Evolutionary conservation across 1,140 invertebrate genomes (phyloP).

Genomic region (Anoplophora glabripennis): DNA sequence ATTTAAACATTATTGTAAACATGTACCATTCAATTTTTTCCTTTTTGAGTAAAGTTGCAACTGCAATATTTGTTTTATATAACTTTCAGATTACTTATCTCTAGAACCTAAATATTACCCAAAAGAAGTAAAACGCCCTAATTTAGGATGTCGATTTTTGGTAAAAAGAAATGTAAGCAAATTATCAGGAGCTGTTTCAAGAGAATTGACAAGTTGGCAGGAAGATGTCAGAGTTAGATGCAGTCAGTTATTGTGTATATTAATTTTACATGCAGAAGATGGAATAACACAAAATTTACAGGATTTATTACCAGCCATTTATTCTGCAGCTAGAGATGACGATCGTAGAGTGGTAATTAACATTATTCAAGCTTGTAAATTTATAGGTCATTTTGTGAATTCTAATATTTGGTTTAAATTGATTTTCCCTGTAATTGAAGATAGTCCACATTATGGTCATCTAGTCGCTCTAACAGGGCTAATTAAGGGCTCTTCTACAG

Average conservation of each 20-base stretch:
- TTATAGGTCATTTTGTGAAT: conserved; percentile 45
- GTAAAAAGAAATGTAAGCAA: conserved; percentile 67
- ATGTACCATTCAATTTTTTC: no score
- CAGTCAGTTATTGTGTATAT: conserved; percentile 66
- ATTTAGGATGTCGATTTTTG: conserved; percentile 71
- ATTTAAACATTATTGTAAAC: no score
- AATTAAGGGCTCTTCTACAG: conserved; percentile 49
- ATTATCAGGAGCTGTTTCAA: conserved; percentile 62
- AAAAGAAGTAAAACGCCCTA: conserved; percentile 58
- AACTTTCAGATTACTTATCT: conserved; percentile 7
- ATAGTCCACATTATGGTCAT: conserved; percentile 53
- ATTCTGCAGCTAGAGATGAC: conserved; percentile 59
- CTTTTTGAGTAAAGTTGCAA: no score
- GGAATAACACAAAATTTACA: conserved; percentile 65
- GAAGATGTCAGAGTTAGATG: conserved; percentile 67
- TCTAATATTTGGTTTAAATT: conserved; percentile 52
- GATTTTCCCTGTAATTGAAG: conserved; percentile 53
- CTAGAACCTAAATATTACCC: conserved; percentile 64
- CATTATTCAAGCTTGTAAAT: conserved; percentile 47
- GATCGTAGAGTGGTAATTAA: conserved; percentile 59
- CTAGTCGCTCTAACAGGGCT: conserved; percentile 53
- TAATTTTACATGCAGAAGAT: conserved; percentile 68
- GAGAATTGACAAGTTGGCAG: conserved; percentile 69
- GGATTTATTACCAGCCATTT: conserved; percentile 60
- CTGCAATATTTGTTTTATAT: neutral